phyloP scores from a whole-genome alignment of 2,888 invertebrate genomes.

The Trissonchulus latispiculum region DNA sequence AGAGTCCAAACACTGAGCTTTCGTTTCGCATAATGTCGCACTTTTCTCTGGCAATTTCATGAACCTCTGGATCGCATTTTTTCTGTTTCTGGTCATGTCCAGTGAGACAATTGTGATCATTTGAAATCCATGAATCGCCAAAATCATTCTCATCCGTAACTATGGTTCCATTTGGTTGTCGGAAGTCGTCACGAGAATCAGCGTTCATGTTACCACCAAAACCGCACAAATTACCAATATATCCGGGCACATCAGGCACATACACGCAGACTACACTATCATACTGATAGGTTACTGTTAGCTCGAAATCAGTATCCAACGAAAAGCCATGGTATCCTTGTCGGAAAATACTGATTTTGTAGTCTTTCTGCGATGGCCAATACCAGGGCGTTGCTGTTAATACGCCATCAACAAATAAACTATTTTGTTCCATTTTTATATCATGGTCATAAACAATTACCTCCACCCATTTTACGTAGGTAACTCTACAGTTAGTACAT shows the following conservation, averaged over 20 bases:
- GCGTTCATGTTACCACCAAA: conserved; percentile 34
- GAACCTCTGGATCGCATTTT: neutral
- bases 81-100: neutral
- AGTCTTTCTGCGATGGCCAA: conserved; percentile 26
- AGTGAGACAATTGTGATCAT: neutral
- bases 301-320: conserved; percentile 6
- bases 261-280: conserved; percentile 22
- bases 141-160: neutral
- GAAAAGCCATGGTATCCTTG: neutral
- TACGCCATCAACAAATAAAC: conserved; percentile 16
- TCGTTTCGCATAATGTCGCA: neutral
- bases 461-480: neutral
- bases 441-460: neutral
- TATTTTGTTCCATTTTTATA: neutral
- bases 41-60: neutral
- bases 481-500: neutral
- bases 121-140: neutral
- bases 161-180: conserved; percentile 22
- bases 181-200: conserved; percentile 31
- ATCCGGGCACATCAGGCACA: conserved; percentile 32
- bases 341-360: neutral
- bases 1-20: neutral
- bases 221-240: conserved; percentile 33
- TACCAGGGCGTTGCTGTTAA: conserved; percentile 31
- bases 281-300: neutral